Conservation (phyloP, 1,140 invertebrate species). For the Drosophila kikkawai region DNA sequence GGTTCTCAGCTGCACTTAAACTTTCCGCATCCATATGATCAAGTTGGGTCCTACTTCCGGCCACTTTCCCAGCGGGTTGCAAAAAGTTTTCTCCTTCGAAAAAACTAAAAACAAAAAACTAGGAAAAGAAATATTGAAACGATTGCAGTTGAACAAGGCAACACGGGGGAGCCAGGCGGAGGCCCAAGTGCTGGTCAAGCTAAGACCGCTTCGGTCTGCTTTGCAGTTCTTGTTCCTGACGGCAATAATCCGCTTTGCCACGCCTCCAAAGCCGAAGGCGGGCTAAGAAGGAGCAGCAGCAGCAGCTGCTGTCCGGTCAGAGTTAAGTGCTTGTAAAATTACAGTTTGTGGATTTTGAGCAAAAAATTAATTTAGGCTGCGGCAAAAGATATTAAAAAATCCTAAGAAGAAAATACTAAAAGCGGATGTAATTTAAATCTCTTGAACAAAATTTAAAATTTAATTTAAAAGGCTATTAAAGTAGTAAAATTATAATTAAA, state of each 20-base stretch:
- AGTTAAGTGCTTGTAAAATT: slow-evolving; percentile 79
- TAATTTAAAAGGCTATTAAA: background rate
- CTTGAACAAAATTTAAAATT: background rate
- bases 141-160: slow-evolving; percentile 53
- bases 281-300: background rate
- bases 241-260: slow-evolving; percentile 73
- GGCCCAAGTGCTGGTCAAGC: slow-evolving; percentile 63
- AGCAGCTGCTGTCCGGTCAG: slow-evolving; percentile 22
- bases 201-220: slow-evolving; percentile 20
- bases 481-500: background rate
- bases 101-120: background rate
- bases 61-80: background rate
- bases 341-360: slow-evolving; percentile 73
- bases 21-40: slow-evolving; percentile 24
- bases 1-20: slow-evolving; percentile 8
- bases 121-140: slow-evolving; percentile 37
- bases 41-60: slow-evolving; percentile 10
- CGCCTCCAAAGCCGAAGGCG: slow-evolving; percentile 27
- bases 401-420: background rate
- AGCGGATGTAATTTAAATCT: background rate
- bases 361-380: slow-evolving; percentile 67
- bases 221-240: slow-evolving; percentile 24
- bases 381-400: slow-evolving; percentile 24
- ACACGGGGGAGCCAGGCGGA: slow-evolving; percentile 15
- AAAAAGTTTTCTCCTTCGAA: slow-evolving; percentile 30